Evolutionary conservation across 2,113 vertebrate species (phyloP).

Genomic region (Otus sunia): DNA sequence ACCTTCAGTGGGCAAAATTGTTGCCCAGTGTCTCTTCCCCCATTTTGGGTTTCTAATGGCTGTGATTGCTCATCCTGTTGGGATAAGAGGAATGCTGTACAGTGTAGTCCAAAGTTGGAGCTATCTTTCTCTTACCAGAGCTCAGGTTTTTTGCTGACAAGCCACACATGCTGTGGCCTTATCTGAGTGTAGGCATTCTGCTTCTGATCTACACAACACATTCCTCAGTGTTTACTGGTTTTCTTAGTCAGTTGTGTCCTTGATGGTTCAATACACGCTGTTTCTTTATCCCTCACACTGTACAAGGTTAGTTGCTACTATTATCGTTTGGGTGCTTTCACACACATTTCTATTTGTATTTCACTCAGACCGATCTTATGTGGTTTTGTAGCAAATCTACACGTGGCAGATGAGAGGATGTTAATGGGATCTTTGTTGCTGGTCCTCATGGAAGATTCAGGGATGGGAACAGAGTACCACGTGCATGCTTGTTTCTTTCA

Average conservation of each 20-base stretch:
- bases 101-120: background rate
- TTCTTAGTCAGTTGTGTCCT: background rate
- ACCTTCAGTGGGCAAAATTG: background rate
- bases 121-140: background rate
- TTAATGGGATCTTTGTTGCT: background rate
- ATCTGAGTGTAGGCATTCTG: background rate
- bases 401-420: background rate
- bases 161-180: background rate
- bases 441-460: background rate
- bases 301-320: background rate
- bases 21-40: background rate
- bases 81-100: background rate
- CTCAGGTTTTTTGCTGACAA: background rate
- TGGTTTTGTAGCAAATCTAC: background rate
- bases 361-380: background rate
- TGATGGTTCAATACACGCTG: background rate
- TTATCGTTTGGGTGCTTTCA: background rate
- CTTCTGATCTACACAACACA: background rate
- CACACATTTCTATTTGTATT: background rate
- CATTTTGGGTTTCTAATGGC: background rate
- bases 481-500: background rate
- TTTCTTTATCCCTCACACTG: background rate
- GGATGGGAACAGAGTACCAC: background rate
- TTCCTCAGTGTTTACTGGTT: background rate
- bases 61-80: background rate